These are phyloP conservation scores for Shargacucullia verbasci DNA, from an alignment of 2,888 invertebrate genomes.

Conservation along the genomic window DNA sequence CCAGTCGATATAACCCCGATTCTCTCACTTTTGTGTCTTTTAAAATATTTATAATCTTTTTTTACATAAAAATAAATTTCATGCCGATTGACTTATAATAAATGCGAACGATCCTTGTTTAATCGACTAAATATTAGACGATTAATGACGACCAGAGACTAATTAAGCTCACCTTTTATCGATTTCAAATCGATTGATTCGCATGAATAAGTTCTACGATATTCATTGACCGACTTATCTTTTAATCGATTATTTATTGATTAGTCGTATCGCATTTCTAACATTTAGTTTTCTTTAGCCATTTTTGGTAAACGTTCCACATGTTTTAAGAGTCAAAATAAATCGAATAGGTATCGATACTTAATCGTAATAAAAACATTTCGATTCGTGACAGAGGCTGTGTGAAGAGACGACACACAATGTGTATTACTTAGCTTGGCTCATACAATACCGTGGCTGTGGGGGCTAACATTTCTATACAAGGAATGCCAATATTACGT, in stretches of 20 bases:
- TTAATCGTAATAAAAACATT: constrained; percentile 33
- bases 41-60: constrained; percentile 57
- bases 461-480: constrained; percentile 52
- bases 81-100: constrained; percentile 40
- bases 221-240: constrained; percentile 26
- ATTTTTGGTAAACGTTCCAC: constrained; percentile 56
- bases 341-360: constrained; percentile 48
- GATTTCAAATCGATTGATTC: constrained; percentile 17
- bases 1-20: constrained; percentile 54
- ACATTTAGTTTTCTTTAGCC: constrained; percentile 41
- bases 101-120: constrained; percentile 21
- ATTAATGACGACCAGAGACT: constrained; percentile 5
- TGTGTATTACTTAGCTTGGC: constrained; percentile 41
- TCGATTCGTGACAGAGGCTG: constrained; percentile 48
- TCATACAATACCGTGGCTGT: constrained; percentile 41
- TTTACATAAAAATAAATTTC: constrained; percentile 57
- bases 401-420: constrained; percentile 37
- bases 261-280: constrained; percentile 33
- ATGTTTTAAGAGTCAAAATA: constrained; percentile 42
- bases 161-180: constrained; percentile 11
- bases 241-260: constrained; percentile 28
- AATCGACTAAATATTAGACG: constrained; percentile 34
- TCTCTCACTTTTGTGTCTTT: constrained; percentile 70
- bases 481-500: constrained; percentile 57
- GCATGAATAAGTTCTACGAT: not conserved